These are phyloP conservation scores for Athalia rosae DNA, from an alignment of 2,888 invertebrate genomes.

Conservation along the genomic window DNA sequence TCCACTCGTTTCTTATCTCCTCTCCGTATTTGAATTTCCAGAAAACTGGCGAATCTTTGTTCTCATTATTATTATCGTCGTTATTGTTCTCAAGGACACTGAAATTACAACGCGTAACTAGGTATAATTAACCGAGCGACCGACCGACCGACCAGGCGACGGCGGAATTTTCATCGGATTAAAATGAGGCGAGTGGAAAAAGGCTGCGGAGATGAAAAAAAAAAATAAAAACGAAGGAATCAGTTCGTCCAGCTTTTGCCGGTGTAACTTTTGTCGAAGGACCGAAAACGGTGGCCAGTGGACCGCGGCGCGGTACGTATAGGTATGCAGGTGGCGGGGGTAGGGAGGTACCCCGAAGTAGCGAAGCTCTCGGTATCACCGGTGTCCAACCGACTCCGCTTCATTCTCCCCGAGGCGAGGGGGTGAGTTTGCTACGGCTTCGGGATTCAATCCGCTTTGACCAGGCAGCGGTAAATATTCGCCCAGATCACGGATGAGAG, in stretches of 20 bases:
- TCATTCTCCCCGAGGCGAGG: slow-evolving; percentile 42
- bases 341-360: no score
- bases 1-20: no score
- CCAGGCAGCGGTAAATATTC: slow-evolving; percentile 66
- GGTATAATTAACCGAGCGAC: no score
- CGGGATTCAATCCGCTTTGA: slow-evolving; percentile 63
- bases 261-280: slow-evolving; percentile 26
- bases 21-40: no score
- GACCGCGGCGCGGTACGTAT: background rate
- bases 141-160: no score
- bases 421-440: slow-evolving; percentile 48
- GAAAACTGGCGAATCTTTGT: no score
- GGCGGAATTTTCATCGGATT: no score
- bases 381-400: slow-evolving; percentile 20
- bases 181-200: background rate
- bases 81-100: no score
- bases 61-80: no score
- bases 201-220: background rate
- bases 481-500: slow-evolving; percentile 65
- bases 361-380: slow-evolving; percentile 18
- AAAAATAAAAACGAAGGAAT: background rate
- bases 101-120: no score
- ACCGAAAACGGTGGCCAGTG: slow-evolving; percentile 1
- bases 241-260: background rate
- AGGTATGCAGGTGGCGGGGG: no score